Conservation (phyloP, 2,888 invertebrate genomes). For the Oegoconia quadripuncta region DNA sequence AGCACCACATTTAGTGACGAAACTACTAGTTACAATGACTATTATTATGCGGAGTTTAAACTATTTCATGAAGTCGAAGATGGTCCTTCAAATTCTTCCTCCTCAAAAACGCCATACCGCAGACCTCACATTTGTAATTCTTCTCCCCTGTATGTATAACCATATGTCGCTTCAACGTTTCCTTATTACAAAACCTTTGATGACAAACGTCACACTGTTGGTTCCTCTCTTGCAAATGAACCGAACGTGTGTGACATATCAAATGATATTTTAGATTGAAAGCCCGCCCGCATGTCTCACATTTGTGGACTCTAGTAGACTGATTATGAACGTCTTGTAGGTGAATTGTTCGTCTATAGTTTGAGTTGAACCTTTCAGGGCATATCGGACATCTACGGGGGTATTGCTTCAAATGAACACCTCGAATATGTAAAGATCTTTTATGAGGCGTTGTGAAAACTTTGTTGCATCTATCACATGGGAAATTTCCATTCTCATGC, state of each 20-base stretch:
- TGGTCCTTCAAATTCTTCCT: slow-evolving; percentile 69
- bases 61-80: slow-evolving; percentile 58
- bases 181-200: slow-evolving; percentile 75
- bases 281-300: slow-evolving; percentile 63
- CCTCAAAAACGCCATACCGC: slow-evolving; percentile 70
- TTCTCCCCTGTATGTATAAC: slow-evolving; percentile 77
- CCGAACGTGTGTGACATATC: slow-evolving; percentile 64
- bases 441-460: slow-evolving; percentile 64
- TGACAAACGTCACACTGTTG: slow-evolving; percentile 75
- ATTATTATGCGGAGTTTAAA: slow-evolving; percentile 24
- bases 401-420: slow-evolving; percentile 64
- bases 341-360: slow-evolving; percentile 68
- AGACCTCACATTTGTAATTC: slow-evolving; percentile 75
- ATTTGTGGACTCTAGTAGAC: slow-evolving; percentile 65
- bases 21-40: too few species aligned
- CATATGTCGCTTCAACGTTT: slow-evolving; percentile 77
- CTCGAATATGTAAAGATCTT: slow-evolving; percentile 56
- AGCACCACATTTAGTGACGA: too few species aligned
- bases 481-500: slow-evolving; percentile 64
- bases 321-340: slow-evolving; percentile 69
- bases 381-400: slow-evolving; percentile 66
- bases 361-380: slow-evolving; percentile 68
- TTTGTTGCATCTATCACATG: slow-evolving; percentile 64
- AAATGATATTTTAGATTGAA: slow-evolving; percentile 68
- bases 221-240: slow-evolving; percentile 68